A percentile compares a stretch with the other conserved stretches of the same genome.
Evolutionary conservation across 2,888 invertebrate species (phyloP).

Genomic region (Acleris literana): DNA sequence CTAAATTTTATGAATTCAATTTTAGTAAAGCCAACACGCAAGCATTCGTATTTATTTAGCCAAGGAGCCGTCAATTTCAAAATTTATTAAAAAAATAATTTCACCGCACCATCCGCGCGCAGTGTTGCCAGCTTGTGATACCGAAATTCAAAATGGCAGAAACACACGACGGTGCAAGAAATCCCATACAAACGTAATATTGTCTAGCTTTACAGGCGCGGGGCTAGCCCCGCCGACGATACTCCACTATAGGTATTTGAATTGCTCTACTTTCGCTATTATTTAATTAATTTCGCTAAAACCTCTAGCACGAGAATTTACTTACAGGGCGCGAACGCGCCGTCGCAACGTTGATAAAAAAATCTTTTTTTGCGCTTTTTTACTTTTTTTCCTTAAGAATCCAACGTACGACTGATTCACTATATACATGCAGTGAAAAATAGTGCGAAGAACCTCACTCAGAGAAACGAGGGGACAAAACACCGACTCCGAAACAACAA

Average conservation of each 20-base stretch:
- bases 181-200: conserved; percentile 70
- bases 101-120: conserved; percentile 63
- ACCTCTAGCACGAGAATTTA: conserved; percentile 68
- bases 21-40: conserved; percentile 29
- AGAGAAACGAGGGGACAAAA: conserved; percentile 65
- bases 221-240: conserved; percentile 62
- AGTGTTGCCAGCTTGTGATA: conserved; percentile 43
- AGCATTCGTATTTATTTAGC: conserved; percentile 16
- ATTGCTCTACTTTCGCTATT: conserved; percentile 79
- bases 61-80: conserved; percentile 46
- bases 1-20: not conserved
- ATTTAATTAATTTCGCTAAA: conserved; percentile 69
- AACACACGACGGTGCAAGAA: conserved; percentile 64
- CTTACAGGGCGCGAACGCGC: conserved; percentile 54
- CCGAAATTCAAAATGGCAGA: conserved; percentile 40
- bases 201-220: conserved; percentile 76
- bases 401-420: conserved; percentile 55
- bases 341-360: conserved; percentile 68
- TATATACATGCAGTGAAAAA: conserved; percentile 73
- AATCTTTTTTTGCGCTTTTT: conserved; percentile 67
- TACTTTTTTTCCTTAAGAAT: conserved; percentile 59
- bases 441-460: conserved; percentile 71
- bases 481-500: conserved; percentile 62
- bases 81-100: conserved; percentile 70
- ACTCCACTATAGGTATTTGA: conserved; percentile 76